Evolutionary conservation across 2,888 invertebrate species (phyloP).

Genomic region (Rambutsinella grinnellia): DNA sequence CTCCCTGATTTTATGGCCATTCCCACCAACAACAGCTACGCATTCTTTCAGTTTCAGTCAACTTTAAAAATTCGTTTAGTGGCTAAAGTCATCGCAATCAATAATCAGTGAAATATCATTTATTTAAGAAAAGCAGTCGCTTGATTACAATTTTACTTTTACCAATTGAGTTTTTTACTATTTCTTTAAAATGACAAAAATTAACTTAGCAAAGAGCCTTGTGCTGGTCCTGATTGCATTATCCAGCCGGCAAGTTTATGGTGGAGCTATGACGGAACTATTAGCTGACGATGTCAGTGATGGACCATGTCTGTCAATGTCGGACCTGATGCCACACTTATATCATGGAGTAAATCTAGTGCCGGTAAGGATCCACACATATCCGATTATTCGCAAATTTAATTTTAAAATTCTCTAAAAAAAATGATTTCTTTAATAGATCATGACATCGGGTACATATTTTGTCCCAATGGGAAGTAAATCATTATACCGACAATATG

Average conservation of each 20-base stretch:
- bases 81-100: no score
- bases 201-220: background rate
- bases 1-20: no score
- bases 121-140: no score
- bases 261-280: background rate
- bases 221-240: background rate
- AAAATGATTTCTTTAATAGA: slow-evolving; percentile 17
- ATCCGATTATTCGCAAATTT: background rate
- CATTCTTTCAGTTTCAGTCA: no score
- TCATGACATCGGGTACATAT: slow-evolving; percentile 29
- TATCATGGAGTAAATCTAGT: slow-evolving; percentile 19
- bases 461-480: slow-evolving; percentile 38
- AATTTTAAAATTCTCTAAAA: slow-evolving; percentile 1
- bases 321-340: slow-evolving; percentile 22
- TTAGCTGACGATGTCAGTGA: slow-evolving; percentile 27
- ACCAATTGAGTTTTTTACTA: no score
- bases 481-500: slow-evolving; percentile 34
- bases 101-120: no score
- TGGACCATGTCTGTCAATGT: slow-evolving; percentile 27
- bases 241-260: background rate
- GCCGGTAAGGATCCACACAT: slow-evolving; percentile 13
- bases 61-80: no score
- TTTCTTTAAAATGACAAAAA: background rate
- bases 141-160: no score
- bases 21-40: no score